Evolutionary conservation across 2,113 vertebrate species (phyloP).

Genomic region (Solenodon paradoxus): DNA sequence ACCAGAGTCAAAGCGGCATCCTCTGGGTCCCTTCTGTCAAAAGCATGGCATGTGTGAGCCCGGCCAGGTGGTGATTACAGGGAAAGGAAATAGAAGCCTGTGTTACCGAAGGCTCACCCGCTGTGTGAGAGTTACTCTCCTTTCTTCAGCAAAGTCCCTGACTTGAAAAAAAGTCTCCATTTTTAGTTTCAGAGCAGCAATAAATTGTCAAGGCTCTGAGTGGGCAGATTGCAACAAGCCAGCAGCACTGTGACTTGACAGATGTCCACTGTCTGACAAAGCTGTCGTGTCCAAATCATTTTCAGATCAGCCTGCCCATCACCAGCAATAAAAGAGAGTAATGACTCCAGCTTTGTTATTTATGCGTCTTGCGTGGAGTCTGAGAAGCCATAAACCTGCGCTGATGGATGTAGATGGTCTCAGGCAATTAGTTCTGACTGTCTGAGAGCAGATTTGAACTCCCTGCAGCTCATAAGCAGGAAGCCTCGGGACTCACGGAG

Average conservation of each 20-base stretch:
- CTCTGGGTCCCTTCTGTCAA: background rate
- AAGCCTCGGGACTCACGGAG: constrained; percentile 71
- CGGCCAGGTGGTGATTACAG: rapidly evolving
- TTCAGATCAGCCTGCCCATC: constrained; percentile 69
- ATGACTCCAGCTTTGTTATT: constrained; percentile 76
- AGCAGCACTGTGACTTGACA: constrained; percentile 74
- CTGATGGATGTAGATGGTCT: constrained; percentile 80
- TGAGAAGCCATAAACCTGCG: constrained; percentile 75
- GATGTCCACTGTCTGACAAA: constrained; percentile 74
- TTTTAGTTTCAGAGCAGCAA: background rate
- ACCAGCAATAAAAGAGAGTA: constrained; percentile 75
- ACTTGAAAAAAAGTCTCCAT: background rate
- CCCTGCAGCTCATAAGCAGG: constrained; percentile 79
- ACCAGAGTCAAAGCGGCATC: background rate
- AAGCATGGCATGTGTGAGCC: rapidly evolving
- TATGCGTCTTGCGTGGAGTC: constrained; percentile 79
- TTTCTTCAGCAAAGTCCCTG: background rate
- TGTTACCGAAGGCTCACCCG: background rate
- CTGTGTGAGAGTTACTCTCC: background rate
- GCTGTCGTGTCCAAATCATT: constrained; percentile 69
- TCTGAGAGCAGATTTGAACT: constrained; percentile 78
- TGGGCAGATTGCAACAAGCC: constrained; percentile 67
- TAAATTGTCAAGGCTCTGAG: constrained; percentile 13
- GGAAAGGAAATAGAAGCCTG: background rate
- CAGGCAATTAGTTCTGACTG: constrained; percentile 81